Conservation (phyloP, 92 coral and sea anemone genomes). For the Palythoa heliodiscus region DNA sequence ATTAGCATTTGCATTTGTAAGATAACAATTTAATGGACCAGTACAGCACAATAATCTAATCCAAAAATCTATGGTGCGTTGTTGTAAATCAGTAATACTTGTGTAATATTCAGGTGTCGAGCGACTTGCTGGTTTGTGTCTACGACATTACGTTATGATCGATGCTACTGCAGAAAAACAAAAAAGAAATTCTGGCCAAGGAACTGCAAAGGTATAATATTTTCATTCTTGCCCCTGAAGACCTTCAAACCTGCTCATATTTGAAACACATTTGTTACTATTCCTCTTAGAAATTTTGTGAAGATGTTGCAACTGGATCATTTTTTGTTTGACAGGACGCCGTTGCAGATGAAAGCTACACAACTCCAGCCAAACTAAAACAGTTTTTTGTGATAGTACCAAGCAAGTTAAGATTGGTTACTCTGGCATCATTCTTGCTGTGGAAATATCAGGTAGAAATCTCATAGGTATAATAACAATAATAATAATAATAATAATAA, state of each 20-base stretch:
- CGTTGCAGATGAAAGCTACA: constrained; percentile 32
- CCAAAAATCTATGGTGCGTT: too few relatives aligned
- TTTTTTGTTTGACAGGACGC: constrained; percentile 11
- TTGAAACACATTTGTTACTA: too few relatives aligned
- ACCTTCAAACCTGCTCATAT: not conserved
- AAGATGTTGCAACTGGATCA: not conserved
- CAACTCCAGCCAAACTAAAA: constrained; percentile 77
- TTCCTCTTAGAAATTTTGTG: not conserved
- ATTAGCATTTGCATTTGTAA: too few relatives aligned
- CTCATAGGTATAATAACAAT: not conserved
- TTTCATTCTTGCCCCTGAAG: not conserved
- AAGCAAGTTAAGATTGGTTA: constrained; percentile 87
- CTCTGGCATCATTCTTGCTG: constrained; percentile 79
- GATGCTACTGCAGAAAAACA: constrained; percentile 63
- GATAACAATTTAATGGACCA: too few relatives aligned
- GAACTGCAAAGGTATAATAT: not conserved
- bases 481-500: too few relatives aligned
- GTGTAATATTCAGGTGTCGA: constrained; percentile 70
- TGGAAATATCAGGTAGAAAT: constrained; percentile 63
- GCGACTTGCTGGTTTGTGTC: constrained; percentile 73
- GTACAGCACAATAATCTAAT: too few relatives aligned
- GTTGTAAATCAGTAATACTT: not conserved
- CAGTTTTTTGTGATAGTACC: constrained; percentile 91
- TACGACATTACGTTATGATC: constrained; percentile 71
- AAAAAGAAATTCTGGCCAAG: not conserved